Base-by-base conservation (phyloP, 2,888 invertebrate genomes). In the Tetheella fluctuosa region DNA sequence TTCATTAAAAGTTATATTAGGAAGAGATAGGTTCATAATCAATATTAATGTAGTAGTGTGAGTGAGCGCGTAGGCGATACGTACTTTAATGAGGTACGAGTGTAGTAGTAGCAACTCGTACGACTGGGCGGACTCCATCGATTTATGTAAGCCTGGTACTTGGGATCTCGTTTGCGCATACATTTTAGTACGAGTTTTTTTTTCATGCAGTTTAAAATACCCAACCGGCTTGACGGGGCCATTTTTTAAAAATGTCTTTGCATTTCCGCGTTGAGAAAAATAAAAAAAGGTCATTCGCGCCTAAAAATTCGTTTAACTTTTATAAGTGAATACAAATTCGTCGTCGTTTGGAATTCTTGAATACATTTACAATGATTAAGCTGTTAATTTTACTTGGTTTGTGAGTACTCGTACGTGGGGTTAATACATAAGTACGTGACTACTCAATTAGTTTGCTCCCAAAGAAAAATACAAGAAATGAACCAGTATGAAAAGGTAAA, bases 251-350 rank as follows among this genome's bases (percentile, higher is more conserved):
- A 87, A 80, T 82, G 78, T 84, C 88, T 87, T 88, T 88, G 86
- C 89, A 88, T 92, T 92, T 92, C 91, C 92, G 89, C 86, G 80
- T 90, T 83, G 76, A 81, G 83, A 88, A 89, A 89, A 87, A 79
- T 85, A 86, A 88, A 88, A 80, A 88, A 86, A 83, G 83, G 79
- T 85, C 85, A 84, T 89, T 89, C 84, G 84, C 84, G 86, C 81
- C 85, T 82, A 83, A 89, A 84, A 86, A 78, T 80, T 75, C 76
- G 77, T 77, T 74, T 63, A 61, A 66, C 63, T 71, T 72, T 76
- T 68, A 20, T 65, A 63, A 62, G 64, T 70, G 64, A 71, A 76
- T 74, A 76, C 74, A 72, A 76, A 73, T 74, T 69, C 57, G 67
- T 62, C 48, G 67, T 67, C 77, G 68, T 64, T 64, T 70, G 71